Percentiles rank a stretch among this genome's conserved stretches.
These are phyloP conservation scores for Planiliza haematocheilus DNA, from an alignment of 2,113 vertebrate species.

Conservation along the genomic window DNA sequence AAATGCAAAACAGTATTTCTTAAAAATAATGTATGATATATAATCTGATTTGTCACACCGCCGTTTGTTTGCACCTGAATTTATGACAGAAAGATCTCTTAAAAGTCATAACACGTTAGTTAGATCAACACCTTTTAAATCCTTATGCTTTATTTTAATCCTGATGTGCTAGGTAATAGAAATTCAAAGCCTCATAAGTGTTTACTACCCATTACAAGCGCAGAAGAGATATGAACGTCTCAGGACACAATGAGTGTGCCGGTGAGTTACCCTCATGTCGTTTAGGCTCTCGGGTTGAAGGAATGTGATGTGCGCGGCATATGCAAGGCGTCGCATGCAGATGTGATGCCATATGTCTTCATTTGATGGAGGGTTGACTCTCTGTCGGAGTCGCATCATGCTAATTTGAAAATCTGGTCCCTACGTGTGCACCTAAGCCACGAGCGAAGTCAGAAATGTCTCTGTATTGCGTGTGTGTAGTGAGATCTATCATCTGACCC, in stretches of 20 bases:
- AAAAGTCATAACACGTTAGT: constrained; percentile 13
- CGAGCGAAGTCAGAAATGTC: constrained; percentile 37
- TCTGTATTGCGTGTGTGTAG: constrained; percentile 42
- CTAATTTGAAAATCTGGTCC: constrained; percentile 57
- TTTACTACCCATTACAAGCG: neutral
- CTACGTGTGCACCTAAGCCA: constrained; percentile 16
- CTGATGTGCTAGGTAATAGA: constrained; percentile 23
- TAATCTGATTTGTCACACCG: neutral
- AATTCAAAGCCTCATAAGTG: constrained; percentile 11
- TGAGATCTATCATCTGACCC: constrained; percentile 45
- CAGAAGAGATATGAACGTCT: constrained; percentile 54
- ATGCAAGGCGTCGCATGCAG: constrained; percentile 87
- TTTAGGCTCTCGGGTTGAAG: constrained; percentile 87
- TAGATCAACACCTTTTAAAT: constrained; percentile 49
- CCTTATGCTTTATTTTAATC: constrained; percentile 29
- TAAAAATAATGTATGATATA: constrained; percentile 14
- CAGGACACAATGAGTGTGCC: constrained; percentile 85
- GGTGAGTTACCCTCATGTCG: constrained; percentile 88
- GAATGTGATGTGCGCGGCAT: constrained; percentile 88
- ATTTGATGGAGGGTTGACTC: constrained; percentile 85
- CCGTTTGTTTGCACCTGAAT: constrained; percentile 14
- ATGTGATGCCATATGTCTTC: constrained; percentile 91
- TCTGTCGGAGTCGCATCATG: constrained; percentile 78
- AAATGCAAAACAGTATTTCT: constrained; percentile 16
- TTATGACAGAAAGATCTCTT: neutral